Evolutionary conservation across 2,113 vertebrate genomes (phyloP), one percentile per base, ranked within the genome.

Genomic region (Porphyrio hochstetteri): DNA sequence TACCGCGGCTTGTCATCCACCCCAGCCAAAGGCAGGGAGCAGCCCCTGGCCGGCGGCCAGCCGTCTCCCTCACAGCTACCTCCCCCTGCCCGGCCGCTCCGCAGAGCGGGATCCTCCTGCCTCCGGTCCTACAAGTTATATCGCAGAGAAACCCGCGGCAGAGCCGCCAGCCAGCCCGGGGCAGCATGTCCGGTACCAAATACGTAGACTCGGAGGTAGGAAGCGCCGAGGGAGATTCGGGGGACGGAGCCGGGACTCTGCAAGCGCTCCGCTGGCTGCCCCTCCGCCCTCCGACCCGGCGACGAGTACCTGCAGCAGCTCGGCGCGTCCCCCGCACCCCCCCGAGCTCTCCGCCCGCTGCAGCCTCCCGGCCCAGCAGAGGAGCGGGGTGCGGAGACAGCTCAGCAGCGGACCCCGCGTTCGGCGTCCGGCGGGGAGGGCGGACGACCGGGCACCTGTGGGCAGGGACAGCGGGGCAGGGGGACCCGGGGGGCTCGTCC

Each of bases 141-240:
- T 94, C 85, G 91, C 95, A 40, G 86, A 65, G 78, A 94, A 71
- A 96, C 92, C 90, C 85, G 78, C 90, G 94, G 96, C 97, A 86
- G 96, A 93, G 85, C 96, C 84, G 94, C 97, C 89, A 70, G 95
- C 96, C 91, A 93, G 86, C 94, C 91, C 95, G 23, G 87, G 96
- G 76, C 98, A 98, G 97, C 98, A 99, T 99, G 99, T 99, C 99
- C 94, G 98, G 98, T 94, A 99, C 98, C 97, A 99, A 98, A 98
- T 98, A 98, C 98, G 98, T 98, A 77, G 98, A 99, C 57, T 97
- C 98, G 29, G 98, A 98, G 98, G 98, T 98, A 98, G 96, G 98
- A 94, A 46, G 44, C 44, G 44, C 44, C 44, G 44, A 46, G 44
- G 44, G 44, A 46, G 44, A 46, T 46, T 17, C 1, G 17, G 38